Evolutionary conservation across 2,797 vertebrate genomes (phyloP).

Genomic region (Hyperoplus immaculatus): DNA sequence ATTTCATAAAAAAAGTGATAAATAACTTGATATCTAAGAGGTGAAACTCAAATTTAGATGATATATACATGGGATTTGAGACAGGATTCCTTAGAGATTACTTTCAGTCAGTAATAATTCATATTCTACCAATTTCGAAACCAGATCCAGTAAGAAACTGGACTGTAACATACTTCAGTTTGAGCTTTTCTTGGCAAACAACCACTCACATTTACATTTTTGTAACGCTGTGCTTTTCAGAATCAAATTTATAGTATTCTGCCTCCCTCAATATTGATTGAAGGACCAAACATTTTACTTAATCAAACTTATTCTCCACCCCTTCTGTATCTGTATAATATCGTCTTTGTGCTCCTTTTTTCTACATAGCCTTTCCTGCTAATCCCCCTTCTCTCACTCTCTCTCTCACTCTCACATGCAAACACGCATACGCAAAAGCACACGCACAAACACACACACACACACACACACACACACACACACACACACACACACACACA

Average conservation of each 20-base stretch:
- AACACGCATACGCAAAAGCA: background rate
- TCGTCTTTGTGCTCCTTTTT: background rate
- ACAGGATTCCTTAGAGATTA: background rate
- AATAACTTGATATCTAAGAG: background rate
- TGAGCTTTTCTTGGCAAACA: background rate
- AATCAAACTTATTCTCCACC: too few relatives aligned
- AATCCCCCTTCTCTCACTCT: background rate
- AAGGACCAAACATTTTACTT: background rate
- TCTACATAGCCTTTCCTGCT: background rate
- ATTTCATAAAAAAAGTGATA: background rate
- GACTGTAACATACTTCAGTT: background rate
- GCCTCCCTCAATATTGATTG: background rate
- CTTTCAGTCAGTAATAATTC: background rate
- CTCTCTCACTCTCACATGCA: background rate
- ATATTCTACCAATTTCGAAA: background rate
- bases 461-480: background rate
- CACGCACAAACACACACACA: conserved; percentile 5
- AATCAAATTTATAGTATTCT: background rate
- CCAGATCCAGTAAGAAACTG: background rate
- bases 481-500: conserved; percentile 13
- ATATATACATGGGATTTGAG: background rate
- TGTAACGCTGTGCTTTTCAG: background rate
- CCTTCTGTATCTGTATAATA: background rate
- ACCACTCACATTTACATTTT: background rate
- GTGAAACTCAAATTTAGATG: background rate